phyloP scores from a whole-genome alignment of 2,797 vertebrate species.

The Sebastes matsubarae region DNA sequence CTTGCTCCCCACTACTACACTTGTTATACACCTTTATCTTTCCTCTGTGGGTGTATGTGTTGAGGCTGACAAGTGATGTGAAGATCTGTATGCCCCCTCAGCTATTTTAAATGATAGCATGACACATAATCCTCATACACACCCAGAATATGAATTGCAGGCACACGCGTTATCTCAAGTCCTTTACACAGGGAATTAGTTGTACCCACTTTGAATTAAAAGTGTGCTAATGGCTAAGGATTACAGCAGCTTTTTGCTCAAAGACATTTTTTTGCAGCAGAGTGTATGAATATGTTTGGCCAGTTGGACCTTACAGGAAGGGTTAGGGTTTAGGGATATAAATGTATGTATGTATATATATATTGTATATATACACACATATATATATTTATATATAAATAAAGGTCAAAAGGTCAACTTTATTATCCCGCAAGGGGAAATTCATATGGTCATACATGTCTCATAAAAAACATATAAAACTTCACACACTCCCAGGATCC shows the following conservation, averaged over 20 bases:
- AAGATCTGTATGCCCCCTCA: slow-evolving; percentile 46
- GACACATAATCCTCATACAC: slow-evolving; percentile 61
- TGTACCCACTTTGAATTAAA: slow-evolving; percentile 54
- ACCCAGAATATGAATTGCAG: slow-evolving; percentile 60
- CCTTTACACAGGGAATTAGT: slow-evolving; percentile 59
- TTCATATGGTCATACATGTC: too few relatives aligned
- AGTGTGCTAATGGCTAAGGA: slow-evolving; percentile 52
- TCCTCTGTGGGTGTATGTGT: background rate
- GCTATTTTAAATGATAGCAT: slow-evolving; percentile 58
- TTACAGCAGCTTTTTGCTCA: slow-evolving; percentile 51
- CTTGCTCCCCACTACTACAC: slow-evolving; percentile 42
- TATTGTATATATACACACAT: background rate
- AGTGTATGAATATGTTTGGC: background rate
- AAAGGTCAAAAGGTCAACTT: too few relatives aligned
- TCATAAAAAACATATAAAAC: too few relatives aligned
- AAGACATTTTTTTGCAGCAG: slow-evolving; percentile 29
- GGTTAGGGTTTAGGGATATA: too few relatives aligned
- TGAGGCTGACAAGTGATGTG: slow-evolving; percentile 46
- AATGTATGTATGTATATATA: background rate
- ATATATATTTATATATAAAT: too few relatives aligned
- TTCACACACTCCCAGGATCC: too few relatives aligned
- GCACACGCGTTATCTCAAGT: slow-evolving; percentile 48
- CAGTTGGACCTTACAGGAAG: background rate
- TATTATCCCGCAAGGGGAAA: too few relatives aligned
- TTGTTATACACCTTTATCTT: slow-evolving; percentile 62